phyloP scores from a whole-genome alignment of 2,888 invertebrate species.

The Stenoptilia bipunctidactyla region DNA sequence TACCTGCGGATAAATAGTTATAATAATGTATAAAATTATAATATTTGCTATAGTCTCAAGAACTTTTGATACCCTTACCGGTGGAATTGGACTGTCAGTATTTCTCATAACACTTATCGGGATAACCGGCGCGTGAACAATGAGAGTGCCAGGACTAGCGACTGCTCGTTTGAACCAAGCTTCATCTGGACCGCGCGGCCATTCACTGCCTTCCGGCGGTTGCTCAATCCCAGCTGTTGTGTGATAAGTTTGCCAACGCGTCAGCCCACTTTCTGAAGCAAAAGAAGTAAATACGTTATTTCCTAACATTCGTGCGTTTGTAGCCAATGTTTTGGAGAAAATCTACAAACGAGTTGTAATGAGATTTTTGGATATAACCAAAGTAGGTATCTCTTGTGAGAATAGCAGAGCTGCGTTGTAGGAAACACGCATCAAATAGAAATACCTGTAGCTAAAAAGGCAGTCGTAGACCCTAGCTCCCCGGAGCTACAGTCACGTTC shows the following conservation, averaged over 20 bases:
- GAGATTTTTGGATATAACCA: too few species aligned
- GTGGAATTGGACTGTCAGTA: conserved; percentile 27
- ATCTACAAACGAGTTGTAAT: too few species aligned
- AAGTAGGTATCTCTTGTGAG: too few species aligned
- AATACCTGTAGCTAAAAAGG: conserved; percentile 46
- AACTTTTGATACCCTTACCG: too few species aligned
- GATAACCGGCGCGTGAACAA: conserved; percentile 45
- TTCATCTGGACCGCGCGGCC: conserved; percentile 44
- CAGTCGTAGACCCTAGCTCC: conserved; percentile 46
- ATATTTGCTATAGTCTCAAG: too few species aligned
- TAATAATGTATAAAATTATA: too few species aligned
- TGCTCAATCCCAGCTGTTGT: conserved; percentile 37
- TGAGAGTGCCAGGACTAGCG: conserved; percentile 29
- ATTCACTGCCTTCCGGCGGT: conserved; percentile 35
- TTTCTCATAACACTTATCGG: conserved; percentile 36
- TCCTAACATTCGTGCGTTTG: too few species aligned
- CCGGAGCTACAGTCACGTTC: conserved; percentile 38
- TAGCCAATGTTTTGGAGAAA: too few species aligned
- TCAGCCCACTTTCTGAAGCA: conserved; percentile 50
- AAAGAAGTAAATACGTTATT: too few species aligned
- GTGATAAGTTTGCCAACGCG: conserved; percentile 53
- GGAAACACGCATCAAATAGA: too few species aligned
- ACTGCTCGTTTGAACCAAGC: conserved; percentile 48
- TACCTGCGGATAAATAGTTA: conserved; percentile 33
- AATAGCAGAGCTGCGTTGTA: too few species aligned